A percentile compares a stretch with the other conserved stretches of the same genome.
phyloP scores from a whole-genome alignment of 2,797 vertebrate species.

The Syndactyla subalaris region DNA sequence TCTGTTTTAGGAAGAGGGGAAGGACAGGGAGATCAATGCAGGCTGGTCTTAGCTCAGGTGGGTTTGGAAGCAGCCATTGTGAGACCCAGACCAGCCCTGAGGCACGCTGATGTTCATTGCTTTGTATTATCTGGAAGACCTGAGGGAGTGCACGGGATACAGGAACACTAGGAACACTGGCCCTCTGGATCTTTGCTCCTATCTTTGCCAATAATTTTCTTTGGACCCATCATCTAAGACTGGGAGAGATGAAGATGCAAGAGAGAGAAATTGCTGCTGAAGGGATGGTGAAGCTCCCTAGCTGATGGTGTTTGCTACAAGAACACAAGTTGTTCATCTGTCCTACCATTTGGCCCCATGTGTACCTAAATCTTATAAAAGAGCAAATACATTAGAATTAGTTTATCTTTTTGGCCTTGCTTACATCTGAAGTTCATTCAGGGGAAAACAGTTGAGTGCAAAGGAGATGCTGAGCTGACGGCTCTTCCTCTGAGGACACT shows the following conservation, averaged over 20 bases:
- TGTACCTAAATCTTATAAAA: background rate
- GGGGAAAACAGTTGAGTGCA: background rate
- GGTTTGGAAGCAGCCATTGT: background rate
- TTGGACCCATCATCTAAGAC: background rate
- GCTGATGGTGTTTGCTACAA: background rate
- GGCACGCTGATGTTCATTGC: background rate
- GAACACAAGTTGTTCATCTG: background rate
- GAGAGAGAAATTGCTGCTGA: background rate
- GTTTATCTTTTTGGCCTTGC: background rate
- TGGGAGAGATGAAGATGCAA: background rate
- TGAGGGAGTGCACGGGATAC: background rate
- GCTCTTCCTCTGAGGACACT: background rate
- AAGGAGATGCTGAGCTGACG: background rate
- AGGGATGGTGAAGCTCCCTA: background rate
- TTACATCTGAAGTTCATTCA: background rate
- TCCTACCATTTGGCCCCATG: fast-evolving
- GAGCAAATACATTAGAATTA: background rate
- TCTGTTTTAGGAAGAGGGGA: background rate
- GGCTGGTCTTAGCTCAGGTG: background rate
- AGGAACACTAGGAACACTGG: too few relatives aligned
- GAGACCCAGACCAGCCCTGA: background rate
- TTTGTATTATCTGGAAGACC: background rate
- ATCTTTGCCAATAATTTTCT: background rate
- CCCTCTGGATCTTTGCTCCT: background rate
- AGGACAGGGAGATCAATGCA: background rate